A percentile compares a stretch with the other conserved stretches of the same genome.
Conservation (phyloP, 2,888 invertebrate genomes). For the Epinotia demarniana region DNA sequence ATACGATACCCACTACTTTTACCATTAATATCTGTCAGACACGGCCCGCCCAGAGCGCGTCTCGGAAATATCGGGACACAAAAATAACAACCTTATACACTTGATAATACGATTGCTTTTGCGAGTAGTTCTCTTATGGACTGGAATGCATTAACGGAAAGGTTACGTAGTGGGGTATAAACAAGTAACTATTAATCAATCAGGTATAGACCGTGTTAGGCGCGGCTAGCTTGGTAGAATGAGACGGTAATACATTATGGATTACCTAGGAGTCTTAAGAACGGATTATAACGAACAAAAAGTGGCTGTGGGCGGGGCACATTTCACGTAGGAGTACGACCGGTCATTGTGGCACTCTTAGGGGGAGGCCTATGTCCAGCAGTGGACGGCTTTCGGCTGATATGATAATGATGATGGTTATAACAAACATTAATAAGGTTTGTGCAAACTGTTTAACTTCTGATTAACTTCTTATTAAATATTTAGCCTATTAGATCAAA, state of each 20-base stretch:
- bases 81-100: conserved; percentile 8
- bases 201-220: not conserved
- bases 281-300: no score
- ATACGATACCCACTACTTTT: conserved; percentile 44
- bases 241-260: not conserved
- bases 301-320: no score
- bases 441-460: no score
- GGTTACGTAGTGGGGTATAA: conserved; percentile 7
- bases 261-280: not conserved
- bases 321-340: no score
- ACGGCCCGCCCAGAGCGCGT: conserved; percentile 73
- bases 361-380: no score
- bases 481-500: no score
- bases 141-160: conserved; percentile 6
- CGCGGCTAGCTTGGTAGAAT: not conserved
- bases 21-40: conserved; percentile 78
- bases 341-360: no score
- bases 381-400: no score
- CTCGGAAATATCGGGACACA: conserved; percentile 25
- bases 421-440: no score
- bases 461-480: no score
- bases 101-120: not conserved
- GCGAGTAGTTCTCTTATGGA: not conserved
- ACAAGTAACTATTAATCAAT: conserved; percentile 8
- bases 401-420: no score